Percentiles rank a stretch among this genome's conserved stretches.
Conservation (phyloP, 2,888 invertebrate genomes). For the Drosophila subsilvestris region DNA sequence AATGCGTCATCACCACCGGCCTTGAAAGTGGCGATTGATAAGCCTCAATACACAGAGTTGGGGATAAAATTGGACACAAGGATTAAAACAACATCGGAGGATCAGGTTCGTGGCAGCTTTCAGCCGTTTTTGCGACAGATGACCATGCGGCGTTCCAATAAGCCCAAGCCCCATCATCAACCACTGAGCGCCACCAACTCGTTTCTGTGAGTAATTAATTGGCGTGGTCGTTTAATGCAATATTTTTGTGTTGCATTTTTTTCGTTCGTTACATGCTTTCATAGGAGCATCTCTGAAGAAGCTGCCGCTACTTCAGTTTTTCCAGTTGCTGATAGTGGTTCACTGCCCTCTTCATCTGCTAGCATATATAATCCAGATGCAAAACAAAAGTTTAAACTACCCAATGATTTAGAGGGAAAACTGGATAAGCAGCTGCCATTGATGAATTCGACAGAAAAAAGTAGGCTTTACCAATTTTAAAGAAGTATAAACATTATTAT, state of each 20-base stretch:
- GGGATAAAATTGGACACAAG: not conserved
- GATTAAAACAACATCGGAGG: not conserved
- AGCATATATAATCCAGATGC: conserved; percentile 48
- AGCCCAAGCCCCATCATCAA: conserved; percentile 73
- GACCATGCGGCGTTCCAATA: conserved; percentile 83
- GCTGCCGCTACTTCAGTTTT: conserved; percentile 60
- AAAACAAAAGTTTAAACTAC: conserved; percentile 52
- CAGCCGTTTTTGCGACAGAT: conserved; percentile 83
- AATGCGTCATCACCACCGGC: conserved; percentile 85
- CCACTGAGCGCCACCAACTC: conserved; percentile 82
- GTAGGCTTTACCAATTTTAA: not conserved
- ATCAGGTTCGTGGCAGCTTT: conserved; percentile 76
- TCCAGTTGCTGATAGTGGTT: conserved; percentile 69
- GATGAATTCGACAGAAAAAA: not conserved
- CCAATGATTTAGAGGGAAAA: not conserved
- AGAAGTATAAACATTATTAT: too few relatives aligned
- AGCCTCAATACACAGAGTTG: not conserved
- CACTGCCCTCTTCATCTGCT: conserved; percentile 54
- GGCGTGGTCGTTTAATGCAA: not conserved
- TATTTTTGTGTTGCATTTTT: not conserved
- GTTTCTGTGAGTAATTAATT: conserved; percentile 79
- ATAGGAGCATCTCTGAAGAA: conserved; percentile 81
- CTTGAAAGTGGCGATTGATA: conserved; percentile 50
- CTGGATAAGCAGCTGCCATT: not conserved
- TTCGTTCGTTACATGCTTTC: not conserved